Conservation (phyloP, 2,797 vertebrate species). For the Hypotaenidia okinawae region DNA sequence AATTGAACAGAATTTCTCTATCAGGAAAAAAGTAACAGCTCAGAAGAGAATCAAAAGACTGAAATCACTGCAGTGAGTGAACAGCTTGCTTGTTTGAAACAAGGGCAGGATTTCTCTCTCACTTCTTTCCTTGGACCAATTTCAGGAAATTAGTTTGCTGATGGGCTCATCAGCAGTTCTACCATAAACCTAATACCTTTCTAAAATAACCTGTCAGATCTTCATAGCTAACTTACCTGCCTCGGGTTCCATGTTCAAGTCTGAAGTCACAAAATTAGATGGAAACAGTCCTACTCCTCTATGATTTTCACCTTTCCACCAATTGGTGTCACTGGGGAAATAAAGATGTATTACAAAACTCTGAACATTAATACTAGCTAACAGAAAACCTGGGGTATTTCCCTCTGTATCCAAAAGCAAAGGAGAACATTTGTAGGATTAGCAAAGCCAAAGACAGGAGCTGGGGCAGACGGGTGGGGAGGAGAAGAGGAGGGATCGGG, state of each 20-base stretch:
- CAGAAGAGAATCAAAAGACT: neutral
- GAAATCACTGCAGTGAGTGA: rapidly evolving
- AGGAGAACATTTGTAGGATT: neutral
- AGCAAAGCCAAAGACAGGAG: neutral
- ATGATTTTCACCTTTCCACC: constrained; percentile 99
- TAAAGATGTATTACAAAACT: neutral
- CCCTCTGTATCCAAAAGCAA: neutral
- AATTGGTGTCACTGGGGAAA: constrained; percentile 91
- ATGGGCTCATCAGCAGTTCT: neutral
- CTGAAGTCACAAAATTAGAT: constrained; percentile 95
- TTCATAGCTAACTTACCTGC: constrained; percentile 78
- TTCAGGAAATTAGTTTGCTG: neutral
- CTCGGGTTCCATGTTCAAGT: constrained; percentile 89
- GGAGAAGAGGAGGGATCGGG: neutral
- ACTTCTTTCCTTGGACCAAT: neutral
- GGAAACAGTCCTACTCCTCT: constrained; percentile 95
- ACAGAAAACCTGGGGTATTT: neutral
- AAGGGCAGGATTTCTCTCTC: neutral
- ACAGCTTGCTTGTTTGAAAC: neutral
- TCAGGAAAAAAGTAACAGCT: neutral
- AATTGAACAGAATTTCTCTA: neutral
- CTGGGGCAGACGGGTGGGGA: neutral
- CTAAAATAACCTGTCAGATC: neutral
- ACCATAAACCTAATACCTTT: neutral
- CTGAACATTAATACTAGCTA: neutral